phyloP scores from a whole-genome alignment of 2,797 vertebrate species.

The Mastacembelus armatus region DNA sequence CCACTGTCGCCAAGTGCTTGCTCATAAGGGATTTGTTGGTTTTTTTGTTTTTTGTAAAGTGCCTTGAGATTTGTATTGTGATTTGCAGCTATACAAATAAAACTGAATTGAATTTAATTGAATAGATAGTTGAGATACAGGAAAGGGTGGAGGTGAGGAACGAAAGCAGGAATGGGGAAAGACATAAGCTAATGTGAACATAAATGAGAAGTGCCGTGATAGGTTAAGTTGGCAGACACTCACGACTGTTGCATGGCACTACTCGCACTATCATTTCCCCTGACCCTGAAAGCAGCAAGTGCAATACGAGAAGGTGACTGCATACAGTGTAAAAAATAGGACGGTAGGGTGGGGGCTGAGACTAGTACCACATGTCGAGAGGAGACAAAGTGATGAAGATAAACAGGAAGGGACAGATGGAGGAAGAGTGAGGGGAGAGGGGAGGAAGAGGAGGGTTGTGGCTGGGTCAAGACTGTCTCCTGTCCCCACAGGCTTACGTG shows the following conservation, averaged over 20 bases:
- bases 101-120: too few species aligned
- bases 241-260: background rate
- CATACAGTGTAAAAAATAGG: background rate
- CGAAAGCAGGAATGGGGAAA: background rate
- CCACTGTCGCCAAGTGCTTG: too few species aligned
- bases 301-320: background rate
- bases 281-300: background rate
- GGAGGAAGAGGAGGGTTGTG: constrained; percentile 18
- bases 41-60: too few species aligned
- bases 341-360: too few species aligned
- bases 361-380: constrained; percentile 34
- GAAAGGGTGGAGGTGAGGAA: background rate
- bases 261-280: background rate
- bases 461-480: constrained; percentile 38
- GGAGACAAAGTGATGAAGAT: constrained; percentile 46
- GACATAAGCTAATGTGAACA: background rate
- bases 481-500: constrained; percentile 57
- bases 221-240: background rate
- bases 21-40: too few species aligned
- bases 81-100: too few species aligned
- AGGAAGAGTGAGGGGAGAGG: constrained; percentile 11
- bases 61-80: too few species aligned
- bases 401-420: constrained; percentile 38
- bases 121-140: constrained; percentile 2
- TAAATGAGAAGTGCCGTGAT: background rate